phyloP scores from a whole-genome alignment of 2,113 vertebrate genomes.

The Daboia siamensis region DNA sequence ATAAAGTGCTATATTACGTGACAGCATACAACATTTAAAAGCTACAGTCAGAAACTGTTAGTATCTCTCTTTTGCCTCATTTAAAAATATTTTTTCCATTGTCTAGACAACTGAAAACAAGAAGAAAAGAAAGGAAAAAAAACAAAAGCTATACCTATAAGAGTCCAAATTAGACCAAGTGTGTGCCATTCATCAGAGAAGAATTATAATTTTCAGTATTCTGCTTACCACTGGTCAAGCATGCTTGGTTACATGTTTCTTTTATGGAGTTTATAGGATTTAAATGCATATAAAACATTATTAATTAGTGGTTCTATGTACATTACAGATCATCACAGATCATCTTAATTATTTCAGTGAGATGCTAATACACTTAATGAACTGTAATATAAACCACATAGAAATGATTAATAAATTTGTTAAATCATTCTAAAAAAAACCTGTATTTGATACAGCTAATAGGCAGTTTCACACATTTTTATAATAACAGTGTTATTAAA shows the following conservation, averaged over 20 bases:
- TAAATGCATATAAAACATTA: background rate
- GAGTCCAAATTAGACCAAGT: background rate
- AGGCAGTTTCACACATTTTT: slow-evolving; percentile 7
- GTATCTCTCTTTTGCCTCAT: background rate
- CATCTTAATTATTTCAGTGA: slow-evolving; percentile 27
- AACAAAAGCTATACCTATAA: background rate
- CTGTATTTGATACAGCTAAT: background rate
- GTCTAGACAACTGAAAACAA: background rate
- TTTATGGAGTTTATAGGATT: slow-evolving; percentile 24
- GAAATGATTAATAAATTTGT: background rate
- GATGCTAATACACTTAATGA: background rate
- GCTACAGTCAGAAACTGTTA: background rate
- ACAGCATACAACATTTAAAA: slow-evolving; percentile 3
- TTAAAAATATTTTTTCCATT: background rate
- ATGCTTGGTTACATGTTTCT: background rate
- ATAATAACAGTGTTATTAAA: fast-evolving
- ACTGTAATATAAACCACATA: background rate
- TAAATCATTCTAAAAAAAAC: background rate
- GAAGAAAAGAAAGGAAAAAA: background rate
- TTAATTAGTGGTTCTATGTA: slow-evolving; percentile 40
- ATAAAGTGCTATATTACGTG: background rate
- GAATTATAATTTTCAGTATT: background rate
- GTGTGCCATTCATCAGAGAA: background rate
- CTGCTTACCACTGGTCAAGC: slow-evolving; percentile 32
- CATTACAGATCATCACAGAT: background rate